Evolutionary conservation across 2,797 vertebrate genomes (phyloP).

Genomic region (Florisuga fusca): DNA sequence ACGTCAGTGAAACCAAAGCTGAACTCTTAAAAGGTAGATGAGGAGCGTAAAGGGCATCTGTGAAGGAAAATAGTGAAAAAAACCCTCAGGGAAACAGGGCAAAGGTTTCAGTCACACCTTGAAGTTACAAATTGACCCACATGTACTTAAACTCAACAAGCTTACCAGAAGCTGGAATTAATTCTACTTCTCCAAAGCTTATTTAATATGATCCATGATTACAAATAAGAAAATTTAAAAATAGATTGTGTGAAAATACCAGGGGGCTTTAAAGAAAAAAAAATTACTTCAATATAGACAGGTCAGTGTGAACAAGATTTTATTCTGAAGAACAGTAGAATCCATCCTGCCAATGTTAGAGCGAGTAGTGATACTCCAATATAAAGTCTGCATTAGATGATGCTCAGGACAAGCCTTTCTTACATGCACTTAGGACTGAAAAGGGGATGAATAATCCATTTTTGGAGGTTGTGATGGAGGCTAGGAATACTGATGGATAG

Average conservation of each 20-base stretch:
- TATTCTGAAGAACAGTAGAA: background rate
- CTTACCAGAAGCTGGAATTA: constrained; percentile 15
- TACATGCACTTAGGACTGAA: background rate
- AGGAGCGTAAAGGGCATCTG: background rate
- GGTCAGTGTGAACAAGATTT: background rate
- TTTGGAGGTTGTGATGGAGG: background rate
- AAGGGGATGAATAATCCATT: constrained; percentile 10
- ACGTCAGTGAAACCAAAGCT: background rate
- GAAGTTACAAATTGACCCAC: background rate
- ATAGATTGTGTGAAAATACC: background rate
- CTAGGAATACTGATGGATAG: background rate
- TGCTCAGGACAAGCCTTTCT: background rate
- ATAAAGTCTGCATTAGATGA: background rate
- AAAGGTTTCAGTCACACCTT: background rate
- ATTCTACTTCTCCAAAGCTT: background rate
- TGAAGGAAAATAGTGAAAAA: background rate
- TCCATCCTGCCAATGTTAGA: background rate
- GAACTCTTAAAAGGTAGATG: background rate
- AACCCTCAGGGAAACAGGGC: background rate
- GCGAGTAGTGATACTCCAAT: background rate
- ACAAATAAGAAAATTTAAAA: constrained; percentile 23
- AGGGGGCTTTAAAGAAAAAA: background rate
- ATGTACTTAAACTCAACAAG: background rate
- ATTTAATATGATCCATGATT: background rate
- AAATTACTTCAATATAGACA: constrained; percentile 4